Base-by-base conservation (phyloP, 2,113 vertebrate species). In the Calonectris borealis region DNA sequence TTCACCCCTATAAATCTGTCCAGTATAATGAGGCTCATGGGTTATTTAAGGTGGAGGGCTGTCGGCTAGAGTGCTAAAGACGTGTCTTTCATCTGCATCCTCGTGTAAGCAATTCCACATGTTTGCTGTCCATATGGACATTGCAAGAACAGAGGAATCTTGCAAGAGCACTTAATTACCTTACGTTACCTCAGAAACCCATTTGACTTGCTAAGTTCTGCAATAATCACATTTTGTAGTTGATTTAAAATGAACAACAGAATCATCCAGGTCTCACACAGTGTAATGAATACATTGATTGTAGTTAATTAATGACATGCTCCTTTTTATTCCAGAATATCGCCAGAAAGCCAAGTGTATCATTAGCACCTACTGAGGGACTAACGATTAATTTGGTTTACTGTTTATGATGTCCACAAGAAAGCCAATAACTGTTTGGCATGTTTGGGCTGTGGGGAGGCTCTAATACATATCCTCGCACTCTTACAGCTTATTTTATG, bases 21-120 rank as follows among this genome's bases (percentile, higher is more conserved):
- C 48, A 83, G 58, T 55, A 17, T 96, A 93, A 92, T 69, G 83
- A 96, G 85, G 91, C 76, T 95, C 49, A 88, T 61, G 55, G 61
- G 94, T 88, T 95, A 96, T 95, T 95, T 96, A 92, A 83, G 76
- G 93, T 94, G 60, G 70, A 85, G 40, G 22, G 36, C 29, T 87
- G 58, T 25, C 16, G 6, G 64, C 92, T 84, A 72, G 51, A 58
- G 31, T 55, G 25, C n/a, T 91, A 32, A 95, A 86, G 80, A 78
- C 18, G 49, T 44, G 18, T 25, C 48, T 86, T 95, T 65, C 40
- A 58, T 58, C 26, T 17, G 34, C 46, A 51, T 62, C 58, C 46
- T 61, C 27, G 14, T 82, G 55, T 65, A 55, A 94, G 57, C 34
- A 89, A 36, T 82, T 88, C 64, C 66, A 58, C 38, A 19, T 68